Percentiles rank a stretch among this genome's conserved stretches.
Evolutionary conservation across 2,797 vertebrate genomes (phyloP).

Genomic region (Enteromius treurensis): DNA sequence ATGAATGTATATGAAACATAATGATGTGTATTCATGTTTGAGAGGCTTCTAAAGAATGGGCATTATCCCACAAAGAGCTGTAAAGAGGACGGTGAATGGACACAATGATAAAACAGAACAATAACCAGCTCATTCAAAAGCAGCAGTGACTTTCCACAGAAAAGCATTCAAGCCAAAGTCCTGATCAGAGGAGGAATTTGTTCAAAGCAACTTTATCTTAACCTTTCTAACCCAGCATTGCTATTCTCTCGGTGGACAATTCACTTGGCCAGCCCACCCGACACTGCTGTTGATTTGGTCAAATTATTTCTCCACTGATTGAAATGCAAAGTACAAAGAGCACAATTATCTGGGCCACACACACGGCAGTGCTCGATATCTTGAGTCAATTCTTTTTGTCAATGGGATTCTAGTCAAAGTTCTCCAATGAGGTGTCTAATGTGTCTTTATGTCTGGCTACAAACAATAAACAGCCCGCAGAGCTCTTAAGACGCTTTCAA

Average conservation of each 20-base stretch:
- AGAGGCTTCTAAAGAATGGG: slow-evolving; percentile 12
- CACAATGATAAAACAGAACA: slow-evolving; percentile 65
- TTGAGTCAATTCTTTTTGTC: slow-evolving; percentile 24
- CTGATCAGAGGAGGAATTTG: slow-evolving; percentile 76
- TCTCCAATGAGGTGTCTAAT: slow-evolving; percentile 12
- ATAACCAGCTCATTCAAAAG: slow-evolving; percentile 60
- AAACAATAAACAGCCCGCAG: slow-evolving; percentile 14
- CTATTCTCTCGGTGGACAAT: slow-evolving; percentile 44
- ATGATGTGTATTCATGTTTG: background rate
- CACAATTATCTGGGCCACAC: slow-evolving; percentile 45
- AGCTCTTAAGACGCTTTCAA: background rate
- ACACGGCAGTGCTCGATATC: slow-evolving; percentile 33
- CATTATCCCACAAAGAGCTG: slow-evolving; percentile 64
- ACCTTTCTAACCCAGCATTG: slow-evolving; percentile 61
- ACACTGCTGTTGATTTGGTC: slow-evolving; percentile 15
- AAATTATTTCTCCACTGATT: slow-evolving; percentile 18
- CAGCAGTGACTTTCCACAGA: slow-evolving; percentile 60
- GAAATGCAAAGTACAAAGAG: slow-evolving; percentile 48
- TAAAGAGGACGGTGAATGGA: slow-evolving; percentile 44
- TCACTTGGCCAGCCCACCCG: slow-evolving; percentile 23
- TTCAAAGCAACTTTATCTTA: slow-evolving; percentile 78
- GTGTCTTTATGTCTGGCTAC: background rate
- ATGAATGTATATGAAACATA: background rate
- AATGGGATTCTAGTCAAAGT: slow-evolving; percentile 32
- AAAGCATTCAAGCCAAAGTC: slow-evolving; percentile 64